These are phyloP conservation scores for Melanchra persicariae DNA, from an alignment of 2,888 invertebrate species.

Conservation along the genomic window DNA sequence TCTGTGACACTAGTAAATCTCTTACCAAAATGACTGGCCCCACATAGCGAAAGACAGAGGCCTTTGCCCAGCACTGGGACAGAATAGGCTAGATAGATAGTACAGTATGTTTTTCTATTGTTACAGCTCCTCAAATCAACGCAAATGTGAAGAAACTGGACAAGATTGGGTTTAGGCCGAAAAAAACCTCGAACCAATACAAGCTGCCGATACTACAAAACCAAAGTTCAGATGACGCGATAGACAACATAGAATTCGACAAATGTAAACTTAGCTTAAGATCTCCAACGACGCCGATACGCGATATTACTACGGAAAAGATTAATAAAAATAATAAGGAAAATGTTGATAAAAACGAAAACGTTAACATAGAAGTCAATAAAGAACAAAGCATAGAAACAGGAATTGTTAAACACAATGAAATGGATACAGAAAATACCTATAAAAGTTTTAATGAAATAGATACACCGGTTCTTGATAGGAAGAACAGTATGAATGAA, in stretches of 20 bases:
- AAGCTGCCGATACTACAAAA: constrained; percentile 73
- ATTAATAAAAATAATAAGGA: constrained; percentile 59
- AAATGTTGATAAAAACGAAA: constrained; percentile 55
- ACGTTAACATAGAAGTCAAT: constrained; percentile 23
- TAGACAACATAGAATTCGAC: constrained; percentile 81
- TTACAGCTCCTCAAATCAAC: constrained; percentile 69
- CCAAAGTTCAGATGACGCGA: constrained; percentile 78
- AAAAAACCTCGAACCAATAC: constrained; percentile 61
- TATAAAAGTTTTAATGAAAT: constrained; percentile 60
- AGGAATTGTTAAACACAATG: constrained; percentile 8
- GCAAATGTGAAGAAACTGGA: constrained; percentile 73
- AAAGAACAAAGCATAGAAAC: constrained; percentile 27
- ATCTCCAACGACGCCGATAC: constrained; percentile 68
- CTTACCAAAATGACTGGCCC: no score
- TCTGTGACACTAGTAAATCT: not conserved
- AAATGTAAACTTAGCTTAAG: constrained; percentile 85
- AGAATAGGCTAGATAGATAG: no score
- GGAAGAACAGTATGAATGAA: constrained; percentile 65
- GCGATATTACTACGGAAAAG: constrained; percentile 47
- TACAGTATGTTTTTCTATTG: not conserved
- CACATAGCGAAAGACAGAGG: no score
- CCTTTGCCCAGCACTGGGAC: no score
- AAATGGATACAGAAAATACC: constrained; percentile 52
- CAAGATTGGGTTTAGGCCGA: constrained; percentile 74
- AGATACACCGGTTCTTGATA: constrained; percentile 54